phyloP scores from a whole-genome alignment of 2,888 invertebrate species.

The Theodoxus fluviatilis region DNA sequence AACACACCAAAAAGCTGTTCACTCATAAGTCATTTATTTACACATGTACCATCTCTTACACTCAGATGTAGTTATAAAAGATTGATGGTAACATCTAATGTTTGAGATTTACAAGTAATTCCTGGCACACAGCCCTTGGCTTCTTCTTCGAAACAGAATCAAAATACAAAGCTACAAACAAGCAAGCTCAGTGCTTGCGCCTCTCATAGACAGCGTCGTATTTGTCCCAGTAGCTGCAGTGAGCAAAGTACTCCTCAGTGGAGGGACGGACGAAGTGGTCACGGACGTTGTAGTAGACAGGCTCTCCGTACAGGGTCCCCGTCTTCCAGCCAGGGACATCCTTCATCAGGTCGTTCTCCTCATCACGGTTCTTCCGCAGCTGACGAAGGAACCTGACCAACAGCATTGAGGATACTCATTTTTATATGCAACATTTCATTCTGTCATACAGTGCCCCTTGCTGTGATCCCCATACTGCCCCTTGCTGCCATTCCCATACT shows the following conservation, averaged over 20 bases:
- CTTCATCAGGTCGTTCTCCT: slow-evolving; percentile 86
- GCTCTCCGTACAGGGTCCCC: slow-evolving; percentile 87
- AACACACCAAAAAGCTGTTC: too few relatives aligned
- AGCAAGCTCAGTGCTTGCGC: slow-evolving; percentile 22
- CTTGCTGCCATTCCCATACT: too few relatives aligned
- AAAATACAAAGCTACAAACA: slow-evolving; percentile 7
- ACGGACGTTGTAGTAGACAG: slow-evolving; percentile 77
- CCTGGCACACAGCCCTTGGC: too few relatives aligned
- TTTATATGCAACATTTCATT: too few relatives aligned
- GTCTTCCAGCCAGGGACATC: slow-evolving; percentile 90
- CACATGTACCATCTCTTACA: too few relatives aligned
- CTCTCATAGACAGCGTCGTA: slow-evolving; percentile 24
- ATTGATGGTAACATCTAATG: slow-evolving; percentile 20
- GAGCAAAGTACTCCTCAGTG: slow-evolving; percentile 77
- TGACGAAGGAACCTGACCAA: slow-evolving; percentile 79
- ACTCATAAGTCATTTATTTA: too few relatives aligned
- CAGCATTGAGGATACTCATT: too few relatives aligned
- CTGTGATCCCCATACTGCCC: too few relatives aligned
- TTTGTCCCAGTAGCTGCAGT: slow-evolving; percentile 28
- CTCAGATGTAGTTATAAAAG: too few relatives aligned
- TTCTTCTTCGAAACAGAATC: too few relatives aligned
- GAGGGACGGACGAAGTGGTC: slow-evolving; percentile 74
- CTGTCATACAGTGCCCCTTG: too few relatives aligned
- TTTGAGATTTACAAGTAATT: background rate
- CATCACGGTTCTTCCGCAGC: slow-evolving; percentile 79